Base-by-base conservation (phyloP, 2,888 invertebrate genomes). In the Andrena bucephala region DNA sequence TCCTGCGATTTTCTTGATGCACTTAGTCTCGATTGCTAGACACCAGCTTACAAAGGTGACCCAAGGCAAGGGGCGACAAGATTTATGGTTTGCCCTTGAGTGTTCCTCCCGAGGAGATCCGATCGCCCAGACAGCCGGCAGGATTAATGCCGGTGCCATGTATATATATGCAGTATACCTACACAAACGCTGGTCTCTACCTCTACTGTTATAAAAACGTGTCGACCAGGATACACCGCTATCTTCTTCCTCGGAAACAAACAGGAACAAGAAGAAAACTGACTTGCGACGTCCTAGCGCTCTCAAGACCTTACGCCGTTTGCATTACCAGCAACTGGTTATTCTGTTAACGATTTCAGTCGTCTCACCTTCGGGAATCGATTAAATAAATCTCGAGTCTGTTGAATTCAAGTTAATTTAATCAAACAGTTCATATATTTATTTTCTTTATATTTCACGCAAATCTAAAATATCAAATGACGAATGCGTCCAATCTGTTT, bases 41-140 rank as follows among this genome's bases (percentile, higher is more conserved):
- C 75, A 85, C 65, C 59, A 57, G 75, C 71, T 68, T 68, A 73
- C 80, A 81, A 81, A 80, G 83, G 73, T 83, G 76, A 80, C 83
- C 77, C 68, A 68, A 13, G 57, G 50, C 81, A 50, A 72, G 78
- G 52, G 69, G 54, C 63, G 63, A 72, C 82, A 83, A 85, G 85
- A 85, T 85, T 85, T 85, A 85, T 85, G 62, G 83, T 69, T 59
- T 68, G 77, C 82, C 83, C 85, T 85, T 85, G 77, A 85, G 83
- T 63, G 36, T 77, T 83, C 69, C 70, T 85, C 76, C 62, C 74
- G 57, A 68, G 68, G 50, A 77, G 84, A 85, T 84, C 74, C 71
- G 77, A 82, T 85, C 77, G 78, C 67, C 70, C 77, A 82, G 84
- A 77, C 77, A 73, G 73, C 76, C 68, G 24, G 78, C 59, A 71